Base-by-base conservation (phyloP, 2,113 vertebrate genomes). In the Tursiops truncatus region DNA sequence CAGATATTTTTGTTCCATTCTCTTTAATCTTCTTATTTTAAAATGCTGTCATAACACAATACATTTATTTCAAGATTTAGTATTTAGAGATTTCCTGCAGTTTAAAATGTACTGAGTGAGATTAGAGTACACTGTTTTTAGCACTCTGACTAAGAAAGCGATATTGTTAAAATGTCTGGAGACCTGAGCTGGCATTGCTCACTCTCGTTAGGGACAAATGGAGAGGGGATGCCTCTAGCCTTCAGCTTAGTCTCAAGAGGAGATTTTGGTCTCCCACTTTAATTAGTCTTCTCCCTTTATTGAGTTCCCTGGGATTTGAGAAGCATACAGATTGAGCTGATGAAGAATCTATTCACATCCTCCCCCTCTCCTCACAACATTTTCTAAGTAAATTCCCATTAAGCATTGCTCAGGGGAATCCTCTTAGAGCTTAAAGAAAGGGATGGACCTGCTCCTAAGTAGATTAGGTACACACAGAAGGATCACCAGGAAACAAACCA, bases 321-420 rank as follows among this genome's bases (percentile, higher is more conserved):
- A 25, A 62, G 20, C 33, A 38, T 47, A 77, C 10, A 89, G 63
- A 94, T 67, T 84, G 81, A 88, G 41, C 15, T 41, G 77, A 94
- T 50, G 83, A 68, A 28, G 25, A 91, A 85, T 70, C 83, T 70
- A 76, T 71, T 94, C 10, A n/a, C 21, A 76, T 41, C 1, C 17
- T 53, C 20, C 14, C 13, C 76, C 81, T 33, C 36, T 95, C 58
- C 70, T 80, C 96, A 95, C 80, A 91, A 94, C 38, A 95, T 93
- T 97, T 94, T 91, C 96, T 74, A 91, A 65, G 63, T 77, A 96
- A 96, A 96, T 97, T 81, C 23, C 28, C 60, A 88, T 76, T 95
- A 93, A 95, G 38, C 28, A 80, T 56, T 89, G 53, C 76, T 63
- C 63, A 84, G 26, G 53, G 63, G 44, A 93, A 77, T 85, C 25